Conservation (phyloP, 2,888 invertebrate species). For the Drosophila silvestris region DNA sequence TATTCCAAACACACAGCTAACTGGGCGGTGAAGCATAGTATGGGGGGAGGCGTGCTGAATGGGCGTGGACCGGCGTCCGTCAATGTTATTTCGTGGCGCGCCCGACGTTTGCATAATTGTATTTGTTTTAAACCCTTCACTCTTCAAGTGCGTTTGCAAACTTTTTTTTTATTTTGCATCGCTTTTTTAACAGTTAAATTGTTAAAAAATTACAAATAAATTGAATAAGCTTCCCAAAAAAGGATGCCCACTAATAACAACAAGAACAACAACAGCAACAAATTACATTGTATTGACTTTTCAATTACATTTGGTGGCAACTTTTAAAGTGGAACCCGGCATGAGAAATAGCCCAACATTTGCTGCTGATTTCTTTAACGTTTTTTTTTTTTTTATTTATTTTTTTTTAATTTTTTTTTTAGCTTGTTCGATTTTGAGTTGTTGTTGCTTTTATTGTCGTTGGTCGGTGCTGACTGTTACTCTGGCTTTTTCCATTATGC, state of each 20-base stretch:
- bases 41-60: background rate
- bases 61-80: conserved; percentile 15
- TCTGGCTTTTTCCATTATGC: conserved; percentile 71
- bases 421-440: conserved; percentile 61
- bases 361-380: conserved; percentile 13
- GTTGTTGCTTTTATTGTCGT: conserved; percentile 26
- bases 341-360: conserved; percentile 54
- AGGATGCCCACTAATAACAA: conserved; percentile 32
- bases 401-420: conserved; percentile 38
- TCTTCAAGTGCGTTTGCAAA: conserved; percentile 36
- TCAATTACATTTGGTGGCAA: conserved; percentile 75
- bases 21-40: conserved; percentile 14
- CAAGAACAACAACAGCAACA: conserved; percentile 29
- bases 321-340: conserved; percentile 69
- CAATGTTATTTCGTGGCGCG: conserved; percentile 37
- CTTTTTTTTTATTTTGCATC: conserved; percentile 45
- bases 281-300: conserved; percentile 76
- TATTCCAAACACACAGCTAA: conserved; percentile 70
- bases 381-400: conserved; percentile 1
- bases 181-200: conserved; percentile 67
- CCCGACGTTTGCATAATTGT: conserved; percentile 64
- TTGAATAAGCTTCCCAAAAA: conserved; percentile 63
- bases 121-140: conserved; percentile 66
- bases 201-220: conserved; percentile 80
- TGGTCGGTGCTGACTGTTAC: conserved; percentile 34